phyloP scores from a whole-genome alignment of 2,888 invertebrate species.

The Sinelater perroti region DNA sequence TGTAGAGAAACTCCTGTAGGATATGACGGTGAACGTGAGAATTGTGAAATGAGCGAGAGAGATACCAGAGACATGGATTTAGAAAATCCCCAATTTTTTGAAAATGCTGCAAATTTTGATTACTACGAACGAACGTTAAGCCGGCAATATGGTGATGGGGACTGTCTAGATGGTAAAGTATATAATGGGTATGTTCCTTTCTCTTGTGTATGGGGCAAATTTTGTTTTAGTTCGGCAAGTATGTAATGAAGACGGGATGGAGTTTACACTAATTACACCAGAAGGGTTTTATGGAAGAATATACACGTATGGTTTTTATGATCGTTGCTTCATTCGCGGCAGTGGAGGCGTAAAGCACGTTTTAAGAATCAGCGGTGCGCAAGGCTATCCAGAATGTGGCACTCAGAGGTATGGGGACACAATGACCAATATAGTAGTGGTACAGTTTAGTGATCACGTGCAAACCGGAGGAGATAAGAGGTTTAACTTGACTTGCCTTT shows the following conservation, averaged over 20 bases:
- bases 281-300: constrained; percentile 91
- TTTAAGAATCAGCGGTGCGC: constrained; percentile 85
- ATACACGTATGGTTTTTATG: constrained; percentile 91
- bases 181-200: not conserved
- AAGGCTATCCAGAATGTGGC: constrained; percentile 94
- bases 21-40: constrained; percentile 74
- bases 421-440: constrained; percentile 92
- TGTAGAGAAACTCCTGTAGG: constrained; percentile 52
- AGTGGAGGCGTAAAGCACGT: constrained; percentile 87
- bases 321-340: constrained; percentile 89
- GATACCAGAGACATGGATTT: constrained; percentile 85
- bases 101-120: constrained; percentile 82
- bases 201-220: too few species aligned
- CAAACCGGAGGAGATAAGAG: constrained; percentile 91
- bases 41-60: constrained; percentile 89
- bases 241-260: constrained; percentile 94
- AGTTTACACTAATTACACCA: constrained; percentile 86
- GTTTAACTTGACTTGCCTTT: constrained; percentile 91
- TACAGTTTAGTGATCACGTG: constrained; percentile 92
- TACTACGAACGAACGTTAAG: constrained; percentile 84
- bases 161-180: constrained; percentile 87
- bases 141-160: constrained; percentile 72
- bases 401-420: constrained; percentile 88
- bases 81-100: constrained; percentile 86
- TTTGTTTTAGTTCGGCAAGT: constrained; percentile 91